Conservation (phyloP, 2,888 invertebrate species). For the Meiosimyza decipiens region DNA sequence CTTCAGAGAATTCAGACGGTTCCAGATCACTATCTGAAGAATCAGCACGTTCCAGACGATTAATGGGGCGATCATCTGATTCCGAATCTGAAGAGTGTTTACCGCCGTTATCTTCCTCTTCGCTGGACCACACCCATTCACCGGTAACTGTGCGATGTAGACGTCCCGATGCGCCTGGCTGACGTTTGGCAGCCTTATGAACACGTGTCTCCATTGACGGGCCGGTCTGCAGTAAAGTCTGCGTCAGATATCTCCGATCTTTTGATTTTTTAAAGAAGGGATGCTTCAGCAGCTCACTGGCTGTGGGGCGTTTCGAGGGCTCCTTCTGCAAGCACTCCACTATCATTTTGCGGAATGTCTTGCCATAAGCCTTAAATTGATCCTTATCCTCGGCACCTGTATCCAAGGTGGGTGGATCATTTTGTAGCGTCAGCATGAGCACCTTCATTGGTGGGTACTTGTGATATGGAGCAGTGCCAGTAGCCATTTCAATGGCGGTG, state of each 20-base stretch:
- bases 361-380: slow-evolving; percentile 97
- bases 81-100: slow-evolving; percentile 69
- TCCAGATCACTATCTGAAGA: slow-evolving; percentile 72
- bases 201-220: slow-evolving; percentile 91
- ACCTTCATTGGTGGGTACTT: slow-evolving; percentile 99
- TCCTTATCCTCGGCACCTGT: slow-evolving; percentile 96
- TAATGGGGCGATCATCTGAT: slow-evolving; percentile 72
- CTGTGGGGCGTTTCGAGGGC: slow-evolving; percentile 92
- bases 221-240: slow-evolving; percentile 85
- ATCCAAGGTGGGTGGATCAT: slow-evolving; percentile 96
- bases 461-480: slow-evolving; percentile 98
- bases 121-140: slow-evolving; percentile 98
- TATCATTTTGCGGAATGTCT: slow-evolving; percentile 97
- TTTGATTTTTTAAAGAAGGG: slow-evolving; percentile 98
- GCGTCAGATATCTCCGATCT: slow-evolving; percentile 87
- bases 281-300: slow-evolving; percentile 94
- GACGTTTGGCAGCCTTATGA: slow-evolving; percentile 83
- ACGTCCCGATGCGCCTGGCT: slow-evolving; percentile 87
- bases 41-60: slow-evolving; percentile 72
- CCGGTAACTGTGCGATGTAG: slow-evolving; percentile 95
- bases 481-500: slow-evolving; percentile 98
- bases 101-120: slow-evolving; percentile 81
- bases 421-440: slow-evolving; percentile 96
- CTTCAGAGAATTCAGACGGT: slow-evolving; percentile 65
- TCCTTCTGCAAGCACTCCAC: slow-evolving; percentile 97